Base-by-base conservation (phyloP, 2,113 vertebrate genomes). In the Desmodus rotundus region DNA sequence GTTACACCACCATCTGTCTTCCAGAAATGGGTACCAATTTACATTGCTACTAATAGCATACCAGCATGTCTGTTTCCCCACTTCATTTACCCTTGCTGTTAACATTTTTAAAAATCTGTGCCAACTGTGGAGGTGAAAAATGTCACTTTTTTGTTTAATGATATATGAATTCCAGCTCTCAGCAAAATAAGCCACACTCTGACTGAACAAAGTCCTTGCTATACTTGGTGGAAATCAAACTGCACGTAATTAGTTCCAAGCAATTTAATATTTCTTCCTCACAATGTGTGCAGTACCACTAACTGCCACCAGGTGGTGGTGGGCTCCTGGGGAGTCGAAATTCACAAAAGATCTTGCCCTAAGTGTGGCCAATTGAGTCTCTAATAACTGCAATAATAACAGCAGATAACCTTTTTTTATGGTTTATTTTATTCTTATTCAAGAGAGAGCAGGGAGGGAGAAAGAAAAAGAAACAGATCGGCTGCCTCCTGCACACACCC, bases 261-360 rank as follows among this genome's bases (percentile, higher is more conserved):
- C 36, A 41, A 93, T 82, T 78, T 74, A 88, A 33, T 70, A 54
- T 67, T 43, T 56, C 41, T 74, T 45, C 70, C 28, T 91, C 33
- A 31, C 17, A 82, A 54, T n/a, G 41, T 73, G 7, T 89, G 81
- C 54, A 86, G 54, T 89, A 58, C 91, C 43, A 33, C 1, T 7
- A 77, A 26, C 43, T 89, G 74, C 91, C 94, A 95, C 73, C 17
- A 61, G 94, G 67, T 90, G 81, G 85, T 63, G 77, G 56, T 33
- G 61, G 31, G 56, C 33, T 78, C 31, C 1, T 12, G 56, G 14
- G 70, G 17, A 56, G n/a, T 68, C n/a, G 87, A 91, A 77, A 93
- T 33, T 82, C 77, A 70, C 87, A 74, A 89, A 73, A 47, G 68
- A 45, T 54, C 83, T 78, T 87, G 24, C 45, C 47, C 31, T 74